Conservation (phyloP, 1,140 invertebrate species). For the Philotrypesis tridentata region DNA sequence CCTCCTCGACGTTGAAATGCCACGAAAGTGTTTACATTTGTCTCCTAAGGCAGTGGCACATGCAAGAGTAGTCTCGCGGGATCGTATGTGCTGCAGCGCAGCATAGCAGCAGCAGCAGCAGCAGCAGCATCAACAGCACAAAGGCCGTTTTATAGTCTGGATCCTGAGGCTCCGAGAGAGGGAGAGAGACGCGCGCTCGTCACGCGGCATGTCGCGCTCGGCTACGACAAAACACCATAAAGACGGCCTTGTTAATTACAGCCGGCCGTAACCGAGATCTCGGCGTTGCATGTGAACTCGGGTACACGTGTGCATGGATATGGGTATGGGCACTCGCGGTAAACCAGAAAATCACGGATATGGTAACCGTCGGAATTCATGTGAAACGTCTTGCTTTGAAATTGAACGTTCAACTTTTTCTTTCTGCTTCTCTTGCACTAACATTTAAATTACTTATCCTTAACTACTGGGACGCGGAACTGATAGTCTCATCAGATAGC, state of each 20-base stretch:
- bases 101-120: slow-evolving; percentile 51
- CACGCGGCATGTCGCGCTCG: slow-evolving; percentile 63
- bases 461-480: too few relatives aligned
- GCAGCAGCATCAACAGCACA: slow-evolving; percentile 54
- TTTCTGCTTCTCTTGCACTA: too few relatives aligned
- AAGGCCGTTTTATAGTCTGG: slow-evolving; percentile 73
- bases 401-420: too few relatives aligned
- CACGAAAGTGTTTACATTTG: slow-evolving; percentile 70
- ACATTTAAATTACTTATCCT: too few relatives aligned
- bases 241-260: slow-evolving; percentile 70
- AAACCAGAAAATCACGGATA: neutral
- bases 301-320: neutral
- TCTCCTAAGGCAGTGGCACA: slow-evolving; percentile 54
- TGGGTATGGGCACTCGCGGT: neutral
- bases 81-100: too few relatives aligned
- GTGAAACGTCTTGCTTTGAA: too few relatives aligned
- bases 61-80: neutral
- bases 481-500: too few relatives aligned
- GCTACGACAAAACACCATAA: slow-evolving; percentile 70
- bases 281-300: neutral
- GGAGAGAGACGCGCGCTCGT: too few relatives aligned
- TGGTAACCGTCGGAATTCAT: neutral
- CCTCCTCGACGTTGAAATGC: slow-evolving; percentile 49
- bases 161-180: slow-evolving; percentile 55
- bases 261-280: slow-evolving; percentile 50